Percentiles rank a stretch among this genome's conserved stretches.
phyloP scores from a whole-genome alignment of 2,888 invertebrate genomes.

The Plebejus argus region DNA sequence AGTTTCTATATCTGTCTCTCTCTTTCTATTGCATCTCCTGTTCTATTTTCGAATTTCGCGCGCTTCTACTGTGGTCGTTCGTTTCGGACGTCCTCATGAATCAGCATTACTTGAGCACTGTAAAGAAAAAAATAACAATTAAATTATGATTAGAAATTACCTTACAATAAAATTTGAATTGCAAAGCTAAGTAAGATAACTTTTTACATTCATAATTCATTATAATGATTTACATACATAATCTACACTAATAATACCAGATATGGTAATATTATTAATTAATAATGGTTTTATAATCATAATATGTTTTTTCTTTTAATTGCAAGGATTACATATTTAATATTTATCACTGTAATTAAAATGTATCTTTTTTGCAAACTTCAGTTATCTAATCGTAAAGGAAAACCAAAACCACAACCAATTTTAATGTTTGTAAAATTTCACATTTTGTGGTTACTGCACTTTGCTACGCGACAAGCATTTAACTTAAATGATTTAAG shows the following conservation, averaged over 20 bases:
- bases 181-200: neutral
- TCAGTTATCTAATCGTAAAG: neutral
- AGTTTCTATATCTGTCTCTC: neutral
- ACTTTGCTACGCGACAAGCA: neutral
- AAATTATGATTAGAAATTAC: neutral
- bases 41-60: slow-evolving; percentile 39
- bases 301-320: neutral
- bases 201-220: neutral
- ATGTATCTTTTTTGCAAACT: neutral
- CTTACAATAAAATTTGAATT: neutral
- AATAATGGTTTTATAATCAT: neutral
- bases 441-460: neutral
- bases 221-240: neutral
- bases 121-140: slow-evolving; percentile 17
- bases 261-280: neutral
- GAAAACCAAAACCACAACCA: neutral
- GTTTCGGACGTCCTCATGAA: slow-evolving; percentile 22
- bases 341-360: neutral
- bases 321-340: neutral
- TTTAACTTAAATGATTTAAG: too few species aligned
- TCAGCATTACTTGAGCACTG: slow-evolving; percentile 23
- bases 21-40: slow-evolving; percentile 43
- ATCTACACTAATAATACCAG: neutral
- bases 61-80: slow-evolving; percentile 30
- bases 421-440: neutral